Percentiles rank a stretch among this genome's conserved stretches.
Evolutionary conservation across 2,113 vertebrate genomes (phyloP).

Genomic region (Sturnus vulgaris): DNA sequence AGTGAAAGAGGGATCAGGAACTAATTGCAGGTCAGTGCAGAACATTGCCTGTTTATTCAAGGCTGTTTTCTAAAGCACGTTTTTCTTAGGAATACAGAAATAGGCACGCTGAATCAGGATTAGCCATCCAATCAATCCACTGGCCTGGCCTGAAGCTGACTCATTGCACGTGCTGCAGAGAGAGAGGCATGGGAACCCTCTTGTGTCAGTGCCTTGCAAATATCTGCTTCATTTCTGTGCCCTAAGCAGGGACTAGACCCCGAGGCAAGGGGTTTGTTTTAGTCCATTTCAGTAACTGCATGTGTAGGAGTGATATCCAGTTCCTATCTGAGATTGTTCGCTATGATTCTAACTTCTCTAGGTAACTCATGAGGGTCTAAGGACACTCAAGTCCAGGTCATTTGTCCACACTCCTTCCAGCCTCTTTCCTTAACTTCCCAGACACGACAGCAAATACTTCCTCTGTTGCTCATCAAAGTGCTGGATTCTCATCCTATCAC

Average conservation of each 20-base stretch:
- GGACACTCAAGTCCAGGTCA: not conserved
- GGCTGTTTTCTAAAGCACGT: not conserved
- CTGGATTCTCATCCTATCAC: not conserved
- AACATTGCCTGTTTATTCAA: not conserved
- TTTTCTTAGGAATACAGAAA: not conserved
- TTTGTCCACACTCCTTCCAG: not conserved
- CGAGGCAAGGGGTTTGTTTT: not conserved
- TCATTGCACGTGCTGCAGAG: not conserved
- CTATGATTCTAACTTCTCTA: not conserved
- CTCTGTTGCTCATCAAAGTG: not conserved
- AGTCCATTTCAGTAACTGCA: not conserved
- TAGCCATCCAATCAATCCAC: too few relatives aligned
- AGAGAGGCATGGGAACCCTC: not conserved
- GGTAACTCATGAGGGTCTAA: not conserved
- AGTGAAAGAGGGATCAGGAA: not conserved
- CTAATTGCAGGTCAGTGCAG: accelerated
- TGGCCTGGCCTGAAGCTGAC: too few relatives aligned
- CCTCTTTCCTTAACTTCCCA: not conserved
- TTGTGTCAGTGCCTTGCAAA: not conserved
- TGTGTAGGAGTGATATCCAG: not conserved
- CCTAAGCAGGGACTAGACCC: not conserved
- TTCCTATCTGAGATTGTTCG: not conserved
- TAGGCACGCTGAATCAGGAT: not conserved
- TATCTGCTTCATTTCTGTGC: not conserved
- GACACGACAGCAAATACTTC: not conserved